Base-by-base conservation (phyloP, 2,888 invertebrate genomes). In the Brenthis ino region DNA sequence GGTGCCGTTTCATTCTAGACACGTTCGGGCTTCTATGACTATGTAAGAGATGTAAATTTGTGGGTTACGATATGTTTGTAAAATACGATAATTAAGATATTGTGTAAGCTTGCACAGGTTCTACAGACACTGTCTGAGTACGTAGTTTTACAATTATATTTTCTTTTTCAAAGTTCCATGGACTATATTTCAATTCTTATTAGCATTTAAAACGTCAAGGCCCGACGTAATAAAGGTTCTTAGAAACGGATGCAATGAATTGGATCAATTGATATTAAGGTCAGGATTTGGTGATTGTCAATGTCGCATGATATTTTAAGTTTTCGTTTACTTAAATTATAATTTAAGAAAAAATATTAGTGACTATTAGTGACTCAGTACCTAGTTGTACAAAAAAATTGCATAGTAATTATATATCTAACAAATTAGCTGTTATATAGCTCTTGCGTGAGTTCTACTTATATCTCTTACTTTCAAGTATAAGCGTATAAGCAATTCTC, bases 161-260 rank as follows among this genome's bases (percentile, higher is more conserved):
- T 60, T 60, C 24, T 48, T 60, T 50, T 48, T 48, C 14, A 28
- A 4, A 50, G 58, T 50, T 37, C 2, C 58, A 58, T 48, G n/a
- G 58, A 58, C 48, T 37, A 37, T 24, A 24, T 37, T 58, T 64
- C 48, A 60, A 64, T 67, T 53, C 56, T 64, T 28, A 65, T 67
- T 47, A 61, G n/a, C 47, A 60, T 61, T 56, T 51, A 16, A 63
- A 50, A 64, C 57, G 16, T 60, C 68, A 75, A 75, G 72, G 76
- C 72, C 72, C 63, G 56, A 61, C 20, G 50, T 64, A 65, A 69
- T 67, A 74, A 71, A 66, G 56, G 71, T 76, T 78, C 77, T 76
- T 69, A 74, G 77, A 78, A 79, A 75, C 78, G 80, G 79, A 80
- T 79, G 80, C 72, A 75, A 75, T 77, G 77, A 82, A 82, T 81